Evolutionary conservation across 2,113 vertebrate genomes (phyloP).

Genomic region (Prionailurus bengalensis): DNA sequence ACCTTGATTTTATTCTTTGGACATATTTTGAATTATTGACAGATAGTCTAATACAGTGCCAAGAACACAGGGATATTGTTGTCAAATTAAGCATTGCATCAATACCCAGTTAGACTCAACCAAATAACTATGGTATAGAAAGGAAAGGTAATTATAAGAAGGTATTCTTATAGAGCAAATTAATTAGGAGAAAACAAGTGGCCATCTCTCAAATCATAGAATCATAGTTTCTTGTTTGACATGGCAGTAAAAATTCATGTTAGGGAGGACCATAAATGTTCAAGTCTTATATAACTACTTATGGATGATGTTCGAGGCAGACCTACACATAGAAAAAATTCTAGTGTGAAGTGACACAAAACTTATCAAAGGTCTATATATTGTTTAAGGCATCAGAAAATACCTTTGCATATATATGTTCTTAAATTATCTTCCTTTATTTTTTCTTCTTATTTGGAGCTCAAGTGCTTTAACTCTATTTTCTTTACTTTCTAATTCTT

Average conservation of each 20-base stretch:
- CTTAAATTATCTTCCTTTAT: not conserved
- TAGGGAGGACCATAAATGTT: not conserved
- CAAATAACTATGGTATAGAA: constrained; percentile 24
- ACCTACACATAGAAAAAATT: constrained; percentile 36
- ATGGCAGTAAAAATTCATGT: constrained; percentile 22
- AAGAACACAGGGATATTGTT: constrained; percentile 5
- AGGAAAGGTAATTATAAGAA: constrained; percentile 29
- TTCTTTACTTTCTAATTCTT: constrained; percentile 61
- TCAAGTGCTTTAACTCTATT: not conserved
- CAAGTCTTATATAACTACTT: constrained; percentile 34
- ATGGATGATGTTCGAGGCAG: constrained; percentile 28
- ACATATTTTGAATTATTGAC: constrained; percentile 63
- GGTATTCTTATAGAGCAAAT: not conserved
- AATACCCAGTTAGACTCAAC: constrained; percentile 21
- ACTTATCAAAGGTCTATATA: not conserved
- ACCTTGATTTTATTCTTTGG: constrained; percentile 67
- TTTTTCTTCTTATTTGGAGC: constrained; percentile 21
- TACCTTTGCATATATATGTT: not conserved
- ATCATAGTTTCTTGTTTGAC: not conserved
- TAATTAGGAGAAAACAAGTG: constrained; percentile 57
- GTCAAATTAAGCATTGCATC: constrained; percentile 32
- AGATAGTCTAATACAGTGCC: constrained; percentile 36
- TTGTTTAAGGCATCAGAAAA: not conserved
- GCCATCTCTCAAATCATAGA: not conserved
- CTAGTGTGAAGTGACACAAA: not conserved